phyloP scores from a whole-genome alignment of 1,140 invertebrate genomes.

The Steinernema khuongi region DNA sequence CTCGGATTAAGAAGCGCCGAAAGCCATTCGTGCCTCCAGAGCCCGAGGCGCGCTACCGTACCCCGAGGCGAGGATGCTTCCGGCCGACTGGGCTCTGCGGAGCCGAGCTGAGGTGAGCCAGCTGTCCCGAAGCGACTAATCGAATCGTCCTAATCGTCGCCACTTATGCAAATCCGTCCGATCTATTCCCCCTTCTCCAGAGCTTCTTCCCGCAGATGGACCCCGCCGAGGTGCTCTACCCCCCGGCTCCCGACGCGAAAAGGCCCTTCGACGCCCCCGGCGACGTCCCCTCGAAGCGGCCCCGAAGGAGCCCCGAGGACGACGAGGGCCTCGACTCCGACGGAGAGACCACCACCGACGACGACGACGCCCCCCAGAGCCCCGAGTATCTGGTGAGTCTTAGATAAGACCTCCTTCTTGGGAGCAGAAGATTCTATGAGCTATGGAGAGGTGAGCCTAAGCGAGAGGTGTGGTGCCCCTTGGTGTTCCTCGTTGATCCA shows the following conservation, averaged over 20 bases:
- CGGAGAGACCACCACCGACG: not conserved
- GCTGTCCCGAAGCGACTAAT: conserved; percentile 1
- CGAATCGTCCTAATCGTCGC: not conserved
- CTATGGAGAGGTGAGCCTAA: too few species aligned
- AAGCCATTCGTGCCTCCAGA: not conserved
- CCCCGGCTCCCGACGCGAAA: not conserved
- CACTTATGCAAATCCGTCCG: conserved; percentile 1
- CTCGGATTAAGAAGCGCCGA: not conserved
- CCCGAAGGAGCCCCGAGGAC: not conserved
- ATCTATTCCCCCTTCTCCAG: not conserved
- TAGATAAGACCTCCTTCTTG: too few species aligned
- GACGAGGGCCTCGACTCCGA: conserved; percentile 5
- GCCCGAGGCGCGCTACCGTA: conserved; percentile 7
- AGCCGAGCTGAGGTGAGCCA: not conserved
- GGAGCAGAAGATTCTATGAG: too few species aligned
- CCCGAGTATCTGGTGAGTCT: not conserved
- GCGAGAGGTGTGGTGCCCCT: too few species aligned
- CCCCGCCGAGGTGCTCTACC: not conserved
- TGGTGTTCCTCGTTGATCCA: too few species aligned
- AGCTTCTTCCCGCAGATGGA: conserved; percentile 5
- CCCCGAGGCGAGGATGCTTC: not conserved
- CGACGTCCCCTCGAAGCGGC: conserved; percentile 2
- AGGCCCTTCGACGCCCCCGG: not conserved
- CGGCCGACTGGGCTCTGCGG: not conserved
- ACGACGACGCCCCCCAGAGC: not conserved